These are phyloP conservation scores for Meloidogyne chitwoodi DNA, from an alignment of 1,140 invertebrate genomes.

Conservation along the genomic window DNA sequence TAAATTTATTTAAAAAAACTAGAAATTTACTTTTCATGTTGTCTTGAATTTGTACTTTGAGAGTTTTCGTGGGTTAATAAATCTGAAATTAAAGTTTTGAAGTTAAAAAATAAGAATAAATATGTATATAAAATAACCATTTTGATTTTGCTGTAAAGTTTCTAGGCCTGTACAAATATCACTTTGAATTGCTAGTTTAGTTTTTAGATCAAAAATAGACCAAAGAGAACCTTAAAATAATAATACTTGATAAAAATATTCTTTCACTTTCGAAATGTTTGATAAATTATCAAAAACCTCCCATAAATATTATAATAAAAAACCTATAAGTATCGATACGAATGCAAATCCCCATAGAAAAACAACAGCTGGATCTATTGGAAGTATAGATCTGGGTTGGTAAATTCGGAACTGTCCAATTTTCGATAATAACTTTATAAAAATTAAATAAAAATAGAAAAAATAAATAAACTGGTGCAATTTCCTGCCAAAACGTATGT, in stretches of 20 bases:
- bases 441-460: neutral
- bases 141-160: conserved; percentile 1
- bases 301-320: neutral
- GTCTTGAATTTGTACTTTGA: neutral
- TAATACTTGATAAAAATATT: too few species aligned
- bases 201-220: neutral
- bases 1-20: too few species aligned
- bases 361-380: conserved; percentile 15
- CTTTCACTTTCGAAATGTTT: too few species aligned
- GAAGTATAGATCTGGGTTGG: conserved; percentile 26
- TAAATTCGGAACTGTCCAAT: conserved; percentile 39
- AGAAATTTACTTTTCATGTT: neutral
- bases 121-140: conserved; percentile 4
- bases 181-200: neutral
- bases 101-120: neutral
- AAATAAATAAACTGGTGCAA: conserved; percentile 14
- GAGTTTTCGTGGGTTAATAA: neutral
- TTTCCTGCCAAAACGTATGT: conserved; percentile 22
- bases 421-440: conserved; percentile 6
- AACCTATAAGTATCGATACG: conserved; percentile 3
- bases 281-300: neutral
- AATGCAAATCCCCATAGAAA: conserved; percentile 29
- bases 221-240: conserved; percentile 12
- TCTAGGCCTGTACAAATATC: neutral
- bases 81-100: conserved; percentile 1